Evolutionary conservation across 2,888 invertebrate species (phyloP), one percentile per base, ranked within the genome.

Genomic region (Cataglyphis albicans): DNA sequence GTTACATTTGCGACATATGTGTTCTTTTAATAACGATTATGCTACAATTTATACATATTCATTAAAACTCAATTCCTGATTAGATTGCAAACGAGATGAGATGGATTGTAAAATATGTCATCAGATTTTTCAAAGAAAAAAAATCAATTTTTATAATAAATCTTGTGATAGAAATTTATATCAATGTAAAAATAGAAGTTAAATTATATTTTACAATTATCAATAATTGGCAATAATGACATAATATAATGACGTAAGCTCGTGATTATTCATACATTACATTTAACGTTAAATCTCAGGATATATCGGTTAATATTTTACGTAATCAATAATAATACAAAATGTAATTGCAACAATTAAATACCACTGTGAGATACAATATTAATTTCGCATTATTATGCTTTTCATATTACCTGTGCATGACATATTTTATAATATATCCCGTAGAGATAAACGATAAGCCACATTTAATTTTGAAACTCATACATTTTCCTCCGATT

Each of bases 181-280:
- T 74, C n/a, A 41, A 74, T 63, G 29, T 64, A 52, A 38, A 52
- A 38, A 65, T 15, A 38, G 38, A 41, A n/a, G 55, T 76, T 41
- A 55, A 65, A 65, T 55, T 44, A 4, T 29, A 41, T 57, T 57
- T n/a, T 75, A 35, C 18, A 9, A 18, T 0, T 9, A 29, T 7
- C 52, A 64, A 38, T 52, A 64, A 63, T 12, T 15, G 29, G n/a
- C 38, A n/a, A 41, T 29, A 21, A 41, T 57, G 25, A 29, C 25
- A 29, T 29, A 29, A 29, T n/a, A 32, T n/a, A 29, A 38, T n/a
- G 7, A 35, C 29, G 35, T 18, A 38, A 21, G 9, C 41, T 44
- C 15, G 21, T 21, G 15, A 57, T 76, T 76, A 76, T 76, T 64
- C 75, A 9, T 15, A 38, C 12, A 76, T 67, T 67, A 57, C n/a